Evolutionary conservation across 2,888 invertebrate genomes (phyloP).

Genomic region (Archips crataeganus): DNA sequence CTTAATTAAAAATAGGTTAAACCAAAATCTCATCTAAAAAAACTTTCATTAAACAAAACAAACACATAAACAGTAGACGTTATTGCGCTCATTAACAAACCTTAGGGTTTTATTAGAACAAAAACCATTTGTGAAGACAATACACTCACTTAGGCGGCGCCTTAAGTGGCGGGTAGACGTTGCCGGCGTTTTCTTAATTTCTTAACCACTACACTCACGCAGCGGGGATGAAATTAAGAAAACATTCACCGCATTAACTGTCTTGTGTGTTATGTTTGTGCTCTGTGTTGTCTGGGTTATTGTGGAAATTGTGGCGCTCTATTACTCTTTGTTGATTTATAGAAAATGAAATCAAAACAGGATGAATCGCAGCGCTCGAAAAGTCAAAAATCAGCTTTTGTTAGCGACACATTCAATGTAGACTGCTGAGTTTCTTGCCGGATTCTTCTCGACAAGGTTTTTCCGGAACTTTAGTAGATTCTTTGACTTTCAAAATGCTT

Average conservation of each 20-base stretch:
- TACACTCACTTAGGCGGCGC: conserved; percentile 67
- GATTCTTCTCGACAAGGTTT: no score
- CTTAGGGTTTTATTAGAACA: conserved; percentile 78
- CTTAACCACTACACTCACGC: conserved; percentile 79
- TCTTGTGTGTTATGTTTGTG: conserved; percentile 63
- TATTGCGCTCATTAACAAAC: conserved; percentile 76
- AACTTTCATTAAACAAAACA: conserved; percentile 54
- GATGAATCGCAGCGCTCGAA: not conserved
- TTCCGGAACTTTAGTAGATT: no score
- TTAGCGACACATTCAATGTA: no score
- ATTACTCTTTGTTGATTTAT: not conserved
- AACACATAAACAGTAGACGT: conserved; percentile 55
- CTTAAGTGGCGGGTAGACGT: conserved; percentile 79
- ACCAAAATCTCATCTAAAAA: conserved; percentile 31
- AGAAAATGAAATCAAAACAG: not conserved
- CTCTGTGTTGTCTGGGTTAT: conserved; percentile 41
- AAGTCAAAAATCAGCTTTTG: not conserved
- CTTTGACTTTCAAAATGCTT: no score
- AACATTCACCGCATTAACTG: conserved; percentile 79
- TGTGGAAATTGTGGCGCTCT: conserved; percentile 7
- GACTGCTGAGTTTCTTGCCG: no score
- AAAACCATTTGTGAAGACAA: conserved; percentile 78
- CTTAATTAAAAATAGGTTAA: no score
- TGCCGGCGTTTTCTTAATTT: conserved; percentile 82
- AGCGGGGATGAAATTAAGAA: conserved; percentile 84